These are phyloP conservation scores for Chroicocephalus ridibundus DNA, from an alignment of 2,113 vertebrate genomes.

Conservation along the genomic window DNA sequence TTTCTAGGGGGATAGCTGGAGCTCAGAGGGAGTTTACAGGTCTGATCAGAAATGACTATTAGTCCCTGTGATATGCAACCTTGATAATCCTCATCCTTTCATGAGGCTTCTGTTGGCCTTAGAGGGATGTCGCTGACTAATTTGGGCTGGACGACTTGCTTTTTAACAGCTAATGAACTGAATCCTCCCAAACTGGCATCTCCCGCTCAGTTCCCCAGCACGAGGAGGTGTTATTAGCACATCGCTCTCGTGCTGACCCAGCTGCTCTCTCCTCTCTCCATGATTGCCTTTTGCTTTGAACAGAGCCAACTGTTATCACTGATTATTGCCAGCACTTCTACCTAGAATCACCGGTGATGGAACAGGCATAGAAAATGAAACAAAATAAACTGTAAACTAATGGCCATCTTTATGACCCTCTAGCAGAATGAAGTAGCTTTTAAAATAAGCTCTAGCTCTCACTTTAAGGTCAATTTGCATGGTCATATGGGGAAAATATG, in stretches of 20 bases:
- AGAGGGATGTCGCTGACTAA: background rate
- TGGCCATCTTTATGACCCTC: background rate
- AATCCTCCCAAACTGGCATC: background rate
- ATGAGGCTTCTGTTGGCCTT: background rate
- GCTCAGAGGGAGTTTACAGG: background rate
- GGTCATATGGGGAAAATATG: background rate
- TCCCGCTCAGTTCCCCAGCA: background rate
- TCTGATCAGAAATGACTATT: background rate
- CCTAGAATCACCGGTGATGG: background rate
- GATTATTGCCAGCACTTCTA: background rate
- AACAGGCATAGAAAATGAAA: background rate
- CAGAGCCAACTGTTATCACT: fast-evolving
- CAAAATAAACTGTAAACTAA: background rate
- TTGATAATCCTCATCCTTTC: background rate
- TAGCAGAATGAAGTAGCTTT: background rate
- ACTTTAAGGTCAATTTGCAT: background rate
- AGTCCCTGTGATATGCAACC: background rate
- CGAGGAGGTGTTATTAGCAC: background rate
- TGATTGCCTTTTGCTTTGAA: background rate
- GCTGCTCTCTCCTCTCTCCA: background rate
- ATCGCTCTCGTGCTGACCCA: background rate
- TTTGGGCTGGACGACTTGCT: background rate
- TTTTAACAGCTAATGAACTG: background rate
- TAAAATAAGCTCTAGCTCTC: background rate
- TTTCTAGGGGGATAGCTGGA: background rate